Base-by-base conservation (phyloP, 2,113 vertebrate genomes). In the Xiphophorus couchianus region DNA sequence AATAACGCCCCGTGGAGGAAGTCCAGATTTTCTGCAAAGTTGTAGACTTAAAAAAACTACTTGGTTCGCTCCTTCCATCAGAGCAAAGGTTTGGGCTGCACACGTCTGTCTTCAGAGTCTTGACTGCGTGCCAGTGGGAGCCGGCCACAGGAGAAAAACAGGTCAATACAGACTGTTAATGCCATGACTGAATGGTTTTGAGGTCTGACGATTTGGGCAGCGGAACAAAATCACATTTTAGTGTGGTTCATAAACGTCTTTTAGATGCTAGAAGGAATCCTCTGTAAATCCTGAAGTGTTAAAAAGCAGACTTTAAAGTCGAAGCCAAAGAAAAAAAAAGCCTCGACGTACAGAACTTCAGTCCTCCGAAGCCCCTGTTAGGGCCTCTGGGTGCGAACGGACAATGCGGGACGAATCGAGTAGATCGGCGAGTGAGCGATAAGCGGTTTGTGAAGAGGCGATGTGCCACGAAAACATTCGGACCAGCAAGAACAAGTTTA, bases 181-280 rank as follows among this genome's bases (percentile, higher is more conserved):
- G 88, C 87, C 82, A 87, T 83, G 86, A 93, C 86, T 92, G 88
- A 84, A 92, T 90, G 82, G 88, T 91, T 89, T 58, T 94, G 89
- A 91, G 92, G 93, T 92, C 87, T 88, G 85, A 90, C 87, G 85
- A 81, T 89, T 91, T 93, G 88, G 89, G 92, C 89, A 84, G 75
- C 71, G 76, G 82, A 87, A 82, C 86, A 90, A 86, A 92, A 93
- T 89, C 93, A 93, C 85, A 89, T 93, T 93, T 94, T 91, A 94
- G 86, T 83, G 81, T 87, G 84, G 90, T 92, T 91, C 91, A 88
- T 93, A 94, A 93, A 95, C 83, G 89, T 90, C 87, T 92, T 25
- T 51, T 90, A 82, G 80, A 93, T 89, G 85, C 89, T 88, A 73
- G 68, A 91, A 91, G 78, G 81, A 68, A 81, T 89, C 84, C 80